phyloP scores from a whole-genome alignment of 1,140 invertebrate species.

The Zaprionus vittiger region DNA sequence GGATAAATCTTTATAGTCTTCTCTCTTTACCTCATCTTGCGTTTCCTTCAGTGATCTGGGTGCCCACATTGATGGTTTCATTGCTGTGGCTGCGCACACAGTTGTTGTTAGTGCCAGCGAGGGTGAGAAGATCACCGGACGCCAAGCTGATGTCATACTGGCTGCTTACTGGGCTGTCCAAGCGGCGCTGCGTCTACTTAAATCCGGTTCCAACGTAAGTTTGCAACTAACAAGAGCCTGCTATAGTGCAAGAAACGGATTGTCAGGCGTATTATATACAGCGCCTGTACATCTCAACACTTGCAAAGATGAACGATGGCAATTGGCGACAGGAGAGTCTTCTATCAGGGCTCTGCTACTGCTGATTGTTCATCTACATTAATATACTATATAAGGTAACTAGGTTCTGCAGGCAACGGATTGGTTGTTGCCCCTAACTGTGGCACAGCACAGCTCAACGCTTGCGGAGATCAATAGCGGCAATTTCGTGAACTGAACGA shows the following conservation, averaged over 20 bases:
- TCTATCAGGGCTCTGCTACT: constrained; percentile 6
- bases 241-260: constrained; percentile 64
- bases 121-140: constrained; percentile 90
- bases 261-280: constrained; percentile 42
- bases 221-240: not conserved
- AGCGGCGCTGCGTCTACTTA: constrained; percentile 95
- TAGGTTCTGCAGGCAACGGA: constrained; percentile 53
- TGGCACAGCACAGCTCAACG: constrained; percentile 55
- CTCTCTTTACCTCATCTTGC: no score
- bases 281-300: constrained; percentile 60
- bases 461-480: constrained; percentile 55
- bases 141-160: constrained; percentile 97
- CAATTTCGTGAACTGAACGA: constrained; percentile 76
- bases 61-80: constrained; percentile 99
- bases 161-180: constrained; percentile 98
- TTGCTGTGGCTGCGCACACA: constrained; percentile 98
- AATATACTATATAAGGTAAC: not conserved
- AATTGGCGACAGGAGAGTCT: constrained; percentile 27
- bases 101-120: constrained; percentile 93
- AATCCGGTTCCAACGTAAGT: constrained; percentile 94
- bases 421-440: constrained; percentile 45
- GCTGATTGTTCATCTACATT: constrained; percentile 23
- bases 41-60: constrained; percentile 92
- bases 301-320: constrained; percentile 50
- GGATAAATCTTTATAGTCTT: not conserved